Base-by-base conservation (phyloP, 2,113 vertebrate species). In the Anguilla rostrata region DNA sequence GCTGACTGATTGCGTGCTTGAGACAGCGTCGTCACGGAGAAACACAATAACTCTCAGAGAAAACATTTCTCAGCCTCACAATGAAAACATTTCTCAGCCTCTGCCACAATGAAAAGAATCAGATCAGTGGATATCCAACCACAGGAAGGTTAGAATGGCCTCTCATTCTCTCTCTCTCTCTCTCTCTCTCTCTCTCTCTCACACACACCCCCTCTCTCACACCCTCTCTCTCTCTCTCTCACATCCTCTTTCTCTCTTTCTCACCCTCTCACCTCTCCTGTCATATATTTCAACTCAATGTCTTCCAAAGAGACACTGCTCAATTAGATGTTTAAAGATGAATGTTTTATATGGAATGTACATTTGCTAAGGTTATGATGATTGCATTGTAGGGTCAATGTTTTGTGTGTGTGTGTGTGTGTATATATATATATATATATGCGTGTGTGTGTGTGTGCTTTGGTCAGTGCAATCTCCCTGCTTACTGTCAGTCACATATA, bases 1-100 rank as follows among this genome's bases (percentile, higher is more conserved):
- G 56, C 86, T 84, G 90, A 91, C 66, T 92, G 90, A 92, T 92
- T 90, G 87, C 87, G 83, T 90, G 90, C 91, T 90, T 90, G 87
- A 85, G 90, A 91, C 87, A 89, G 86, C 84, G 71, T 89, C 88
- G 82, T 86, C 41, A 56, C 87, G 75, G 88, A 20, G 81, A 87
- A 53, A 49, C 75, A 81, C 46, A 71, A 82, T 75, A 88, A 84
- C 53, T 81, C 49, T 0, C n/a, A 39, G 49, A 39, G 66, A 53
- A 41, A 14, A 46, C 60, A 66, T 86, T 49, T 9, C 43, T 46
- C 43, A 46, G 5, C 43, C 79, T 46, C 15, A n/a, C 40, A 81
- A 18, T 29, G 34, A 18, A 20, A 83, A 16, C 29, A 71, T 86
- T 56, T 66, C 41, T 41, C 81, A 26, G 46, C 78, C 46, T 78